phyloP scores from a whole-genome alignment of 2,797 vertebrate genomes.

The Pagetopsis macropterus region DNA sequence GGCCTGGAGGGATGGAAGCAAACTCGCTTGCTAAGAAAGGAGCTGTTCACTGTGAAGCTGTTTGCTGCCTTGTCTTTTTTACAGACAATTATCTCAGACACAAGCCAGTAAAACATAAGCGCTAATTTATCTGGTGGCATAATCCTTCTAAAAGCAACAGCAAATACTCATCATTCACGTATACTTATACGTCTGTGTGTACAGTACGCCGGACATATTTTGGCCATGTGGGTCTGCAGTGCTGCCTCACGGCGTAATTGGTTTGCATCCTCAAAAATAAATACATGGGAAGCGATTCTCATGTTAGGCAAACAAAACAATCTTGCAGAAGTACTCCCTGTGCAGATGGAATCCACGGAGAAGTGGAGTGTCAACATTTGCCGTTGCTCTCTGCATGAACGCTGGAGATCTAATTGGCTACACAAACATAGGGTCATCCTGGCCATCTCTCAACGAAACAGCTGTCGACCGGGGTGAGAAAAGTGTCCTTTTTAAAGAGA shows the following conservation, averaged over 20 bases:
- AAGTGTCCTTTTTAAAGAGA: constrained; percentile 64
- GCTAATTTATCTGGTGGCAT: constrained; percentile 33
- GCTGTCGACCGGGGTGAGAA: constrained; percentile 46
- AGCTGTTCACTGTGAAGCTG: constrained; percentile 56
- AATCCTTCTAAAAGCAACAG: constrained; percentile 24
- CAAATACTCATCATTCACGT: constrained; percentile 24
- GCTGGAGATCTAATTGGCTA: constrained; percentile 75
- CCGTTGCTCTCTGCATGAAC: constrained; percentile 62
- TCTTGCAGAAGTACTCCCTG: constrained; percentile 74
- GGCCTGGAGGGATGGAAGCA: constrained; percentile 59
- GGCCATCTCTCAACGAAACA: constrained; percentile 68
- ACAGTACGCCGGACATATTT: constrained; percentile 48
- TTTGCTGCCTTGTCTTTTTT: constrained; percentile 28
- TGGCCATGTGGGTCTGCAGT: constrained; percentile 55
- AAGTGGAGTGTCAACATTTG: constrained; percentile 79
- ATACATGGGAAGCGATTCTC: constrained; percentile 81
- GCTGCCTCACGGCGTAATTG: constrained; percentile 74
- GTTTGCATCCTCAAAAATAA: constrained; percentile 82
- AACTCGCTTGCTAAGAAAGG: constrained; percentile 68
- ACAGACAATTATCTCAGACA: constrained; percentile 34
- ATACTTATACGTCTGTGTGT: constrained; percentile 32
- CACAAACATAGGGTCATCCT: constrained; percentile 72
- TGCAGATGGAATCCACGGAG: constrained; percentile 73
- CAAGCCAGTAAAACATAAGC: constrained; percentile 16
- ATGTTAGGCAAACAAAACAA: constrained; percentile 83